Conservation (phyloP, 2,113 vertebrate genomes). For the Ochotona princeps region DNA sequence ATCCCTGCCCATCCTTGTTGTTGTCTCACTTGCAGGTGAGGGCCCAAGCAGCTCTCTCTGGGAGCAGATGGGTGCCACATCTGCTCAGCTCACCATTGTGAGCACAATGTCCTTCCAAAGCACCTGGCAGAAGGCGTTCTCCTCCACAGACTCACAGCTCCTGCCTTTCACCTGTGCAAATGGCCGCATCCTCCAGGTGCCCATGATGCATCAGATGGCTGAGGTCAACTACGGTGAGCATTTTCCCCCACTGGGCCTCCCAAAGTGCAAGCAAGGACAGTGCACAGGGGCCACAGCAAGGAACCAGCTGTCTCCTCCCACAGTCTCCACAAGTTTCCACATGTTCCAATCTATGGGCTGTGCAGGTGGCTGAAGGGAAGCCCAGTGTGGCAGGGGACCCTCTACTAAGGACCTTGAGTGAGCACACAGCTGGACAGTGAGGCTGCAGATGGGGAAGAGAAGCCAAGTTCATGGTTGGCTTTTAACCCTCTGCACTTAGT, state of each 20-base stretch:
- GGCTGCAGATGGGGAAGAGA: neutral
- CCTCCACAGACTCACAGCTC: slow-evolving; percentile 88
- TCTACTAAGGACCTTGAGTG: neutral
- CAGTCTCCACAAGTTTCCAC: neutral
- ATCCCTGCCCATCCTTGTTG: neutral
- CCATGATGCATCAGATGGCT: slow-evolving; percentile 92
- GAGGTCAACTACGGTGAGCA: slow-evolving; percentile 93
- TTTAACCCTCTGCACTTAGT: neutral
- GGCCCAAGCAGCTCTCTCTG: accelerated
- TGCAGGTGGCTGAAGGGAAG: neutral
- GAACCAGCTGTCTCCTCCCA: neutral
- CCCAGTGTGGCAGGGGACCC: neutral
- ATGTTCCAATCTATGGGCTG: neutral
- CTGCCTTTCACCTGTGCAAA: slow-evolving; percentile 89
- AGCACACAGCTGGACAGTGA: neutral
- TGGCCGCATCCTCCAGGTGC: slow-evolving; percentile 89
- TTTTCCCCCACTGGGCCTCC: neutral
- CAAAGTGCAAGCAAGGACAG: neutral
- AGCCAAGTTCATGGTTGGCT: neutral
- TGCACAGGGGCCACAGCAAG: neutral
- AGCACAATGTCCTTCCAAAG: slow-evolving; percentile 92
- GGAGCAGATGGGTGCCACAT: neutral
- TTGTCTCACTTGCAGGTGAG: slow-evolving; percentile 72
- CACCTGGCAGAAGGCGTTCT: slow-evolving; percentile 92
- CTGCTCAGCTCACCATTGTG: slow-evolving; percentile 87